Evolutionary conservation across 2,888 invertebrate genomes (phyloP).

Genomic region (Tachina grossa): DNA sequence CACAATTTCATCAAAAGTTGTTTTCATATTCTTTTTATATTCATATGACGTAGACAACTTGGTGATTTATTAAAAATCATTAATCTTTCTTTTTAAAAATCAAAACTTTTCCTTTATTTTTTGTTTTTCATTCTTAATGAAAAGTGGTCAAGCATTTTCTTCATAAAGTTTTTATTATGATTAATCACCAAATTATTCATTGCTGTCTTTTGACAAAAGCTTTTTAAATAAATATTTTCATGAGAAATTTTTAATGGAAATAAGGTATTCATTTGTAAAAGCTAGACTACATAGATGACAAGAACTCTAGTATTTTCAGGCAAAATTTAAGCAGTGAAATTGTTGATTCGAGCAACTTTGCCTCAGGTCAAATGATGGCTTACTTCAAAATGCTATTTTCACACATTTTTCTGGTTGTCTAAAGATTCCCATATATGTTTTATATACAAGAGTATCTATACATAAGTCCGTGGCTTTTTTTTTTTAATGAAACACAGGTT

Average conservation of each 20-base stretch:
- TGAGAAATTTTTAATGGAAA: constrained; percentile 32
- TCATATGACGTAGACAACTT: constrained; percentile 59
- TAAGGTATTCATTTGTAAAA: neutral
- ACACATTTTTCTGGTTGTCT: too few relatives aligned
- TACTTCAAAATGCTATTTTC: too few relatives aligned
- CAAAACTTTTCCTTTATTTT: constrained; percentile 5
- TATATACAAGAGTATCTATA: too few relatives aligned
- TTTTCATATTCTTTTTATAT: constrained; percentile 11
- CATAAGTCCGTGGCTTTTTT: too few relatives aligned
- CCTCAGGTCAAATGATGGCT: too few relatives aligned
- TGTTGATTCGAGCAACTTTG: too few relatives aligned
- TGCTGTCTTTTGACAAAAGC: constrained; percentile 37
- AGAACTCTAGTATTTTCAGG: neutral
- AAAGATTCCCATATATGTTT: too few relatives aligned
- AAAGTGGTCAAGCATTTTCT: constrained; percentile 68
- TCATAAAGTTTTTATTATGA: constrained; percentile 72
- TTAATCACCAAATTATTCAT: constrained; percentile 80
- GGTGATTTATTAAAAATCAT: constrained; percentile 77
- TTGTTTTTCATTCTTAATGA: constrained; percentile 15
- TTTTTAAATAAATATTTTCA: constrained; percentile 13
- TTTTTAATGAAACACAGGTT: too few relatives aligned
- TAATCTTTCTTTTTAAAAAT: constrained; percentile 75
- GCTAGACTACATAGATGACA: neutral
- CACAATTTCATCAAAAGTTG: constrained; percentile 19
- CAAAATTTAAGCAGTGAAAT: neutral